Conservation (phyloP, 1,140 invertebrate genomes). For the Penaeus vannamei region DNA sequence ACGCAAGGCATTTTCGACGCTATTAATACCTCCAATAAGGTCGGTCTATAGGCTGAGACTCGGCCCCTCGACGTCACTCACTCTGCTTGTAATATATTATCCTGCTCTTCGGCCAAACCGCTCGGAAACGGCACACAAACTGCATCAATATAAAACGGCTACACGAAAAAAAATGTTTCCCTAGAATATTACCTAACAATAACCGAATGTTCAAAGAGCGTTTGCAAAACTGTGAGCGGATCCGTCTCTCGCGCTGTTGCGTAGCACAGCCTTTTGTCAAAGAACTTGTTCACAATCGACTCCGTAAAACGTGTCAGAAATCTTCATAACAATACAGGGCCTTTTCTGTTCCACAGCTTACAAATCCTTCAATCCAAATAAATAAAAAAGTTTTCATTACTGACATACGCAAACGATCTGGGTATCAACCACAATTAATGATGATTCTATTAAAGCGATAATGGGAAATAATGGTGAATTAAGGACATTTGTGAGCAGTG, state of each 20-base stretch:
- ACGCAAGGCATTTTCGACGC: conserved; percentile 33
- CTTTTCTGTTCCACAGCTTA: too few species aligned
- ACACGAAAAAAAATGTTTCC: conserved; percentile 16
- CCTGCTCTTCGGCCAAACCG: conserved; percentile 41
- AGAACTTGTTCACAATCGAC: too few species aligned
- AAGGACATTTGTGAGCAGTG: neutral
- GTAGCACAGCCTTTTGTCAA: too few species aligned
- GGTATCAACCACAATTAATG: too few species aligned
- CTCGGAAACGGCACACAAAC: conserved; percentile 43
- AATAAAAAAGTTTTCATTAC: too few species aligned
- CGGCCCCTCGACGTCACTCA: conserved; percentile 48
- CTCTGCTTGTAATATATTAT: conserved; percentile 53
- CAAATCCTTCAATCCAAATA: too few species aligned
- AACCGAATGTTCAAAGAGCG: too few species aligned
- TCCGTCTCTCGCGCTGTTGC: too few species aligned
- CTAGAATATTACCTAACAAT: neutral
- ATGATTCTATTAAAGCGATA: neutral
- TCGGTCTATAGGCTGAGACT: conserved; percentile 4
- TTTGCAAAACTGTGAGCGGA: too few species aligned
- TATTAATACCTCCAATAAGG: conserved; percentile 41
- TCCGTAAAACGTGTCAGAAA: too few species aligned
- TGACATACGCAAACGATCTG: too few species aligned
- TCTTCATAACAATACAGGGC: too few species aligned
- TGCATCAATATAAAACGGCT: conserved; percentile 40
- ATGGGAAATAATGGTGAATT: neutral